Evolutionary conservation across 2,888 invertebrate species (phyloP).

Genomic region (Cataglyphis albicans): DNA sequence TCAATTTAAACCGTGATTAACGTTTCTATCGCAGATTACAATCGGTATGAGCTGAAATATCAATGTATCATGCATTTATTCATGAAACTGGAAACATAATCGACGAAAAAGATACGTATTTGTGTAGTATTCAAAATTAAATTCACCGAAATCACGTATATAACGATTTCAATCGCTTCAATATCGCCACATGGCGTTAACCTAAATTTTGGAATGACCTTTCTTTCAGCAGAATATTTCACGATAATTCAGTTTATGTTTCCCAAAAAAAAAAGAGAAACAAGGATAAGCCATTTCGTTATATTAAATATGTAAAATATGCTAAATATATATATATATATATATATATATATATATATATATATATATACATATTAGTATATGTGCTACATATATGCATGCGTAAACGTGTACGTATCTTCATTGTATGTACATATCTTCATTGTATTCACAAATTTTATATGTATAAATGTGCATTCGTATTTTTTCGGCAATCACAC

Average conservation of each 20-base stretch:
- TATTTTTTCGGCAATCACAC: background rate
- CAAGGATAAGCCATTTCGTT: background rate
- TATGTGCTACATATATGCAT: no score
- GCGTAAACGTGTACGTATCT: no score
- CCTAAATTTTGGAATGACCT: background rate
- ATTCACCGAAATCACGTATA: background rate
- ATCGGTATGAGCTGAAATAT: background rate
- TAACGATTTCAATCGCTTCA: background rate
- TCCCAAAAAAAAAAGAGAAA: background rate
- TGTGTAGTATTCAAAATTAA: constrained; percentile 1
- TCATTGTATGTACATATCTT: background rate
- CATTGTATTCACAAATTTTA: background rate
- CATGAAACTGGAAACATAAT: background rate
- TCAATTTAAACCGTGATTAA: background rate
- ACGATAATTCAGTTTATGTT: background rate
- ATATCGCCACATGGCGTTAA: background rate
- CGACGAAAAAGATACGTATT: background rate
- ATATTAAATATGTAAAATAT: background rate
- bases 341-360: background rate
- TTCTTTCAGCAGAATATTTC: background rate
- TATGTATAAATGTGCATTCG: background rate
- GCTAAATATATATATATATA: background rate
- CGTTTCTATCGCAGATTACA: constrained; percentile 31
- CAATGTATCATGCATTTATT: background rate
- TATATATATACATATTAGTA: no score